A percentile compares a stretch with the other conserved stretches of the same genome.
Evolutionary conservation across 1,140 invertebrate species (phyloP).

Genomic region (Drosophila kikkawai): DNA sequence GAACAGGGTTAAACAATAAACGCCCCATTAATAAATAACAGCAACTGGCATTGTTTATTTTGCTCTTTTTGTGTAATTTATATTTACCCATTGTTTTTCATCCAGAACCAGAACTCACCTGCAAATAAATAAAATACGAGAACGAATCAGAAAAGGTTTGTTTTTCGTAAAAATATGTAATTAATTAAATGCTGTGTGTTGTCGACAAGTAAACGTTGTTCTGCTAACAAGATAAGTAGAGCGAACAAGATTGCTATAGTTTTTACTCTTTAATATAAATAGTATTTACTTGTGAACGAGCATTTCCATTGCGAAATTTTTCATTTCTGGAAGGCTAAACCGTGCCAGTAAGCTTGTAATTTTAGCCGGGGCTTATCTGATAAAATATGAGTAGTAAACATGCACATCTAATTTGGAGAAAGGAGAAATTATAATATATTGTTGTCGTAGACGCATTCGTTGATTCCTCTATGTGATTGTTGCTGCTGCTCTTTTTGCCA

Average conservation of each 20-base stretch:
- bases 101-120: conserved; percentile 41
- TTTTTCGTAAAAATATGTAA: conserved; percentile 21
- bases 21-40: conserved; percentile 53
- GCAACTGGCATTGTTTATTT: conserved; percentile 35
- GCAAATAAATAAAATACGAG: conserved; percentile 42
- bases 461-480: conserved; percentile 58
- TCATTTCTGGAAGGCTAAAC: conserved; percentile 10
- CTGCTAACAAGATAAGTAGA: conserved; percentile 25
- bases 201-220: conserved; percentile 1
- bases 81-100: conserved; percentile 49
- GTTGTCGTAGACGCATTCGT: conserved; percentile 38
- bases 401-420: conserved; percentile 75
- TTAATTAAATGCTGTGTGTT: conserved; percentile 53
- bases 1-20: conserved; percentile 37
- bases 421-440: conserved; percentile 67
- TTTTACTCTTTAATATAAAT: background rate
- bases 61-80: conserved; percentile 27
- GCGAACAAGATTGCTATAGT: background rate
- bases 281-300: background rate
- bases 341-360: conserved; percentile 11
- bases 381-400: conserved; percentile 77
- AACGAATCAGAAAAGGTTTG: conserved; percentile 31
- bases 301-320: conserved; percentile 22
- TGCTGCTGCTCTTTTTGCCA: conserved; percentile 29
- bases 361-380: conserved; percentile 47